Base-by-base conservation (phyloP, 2,888 invertebrate species). In the Stenodema calcarata region DNA sequence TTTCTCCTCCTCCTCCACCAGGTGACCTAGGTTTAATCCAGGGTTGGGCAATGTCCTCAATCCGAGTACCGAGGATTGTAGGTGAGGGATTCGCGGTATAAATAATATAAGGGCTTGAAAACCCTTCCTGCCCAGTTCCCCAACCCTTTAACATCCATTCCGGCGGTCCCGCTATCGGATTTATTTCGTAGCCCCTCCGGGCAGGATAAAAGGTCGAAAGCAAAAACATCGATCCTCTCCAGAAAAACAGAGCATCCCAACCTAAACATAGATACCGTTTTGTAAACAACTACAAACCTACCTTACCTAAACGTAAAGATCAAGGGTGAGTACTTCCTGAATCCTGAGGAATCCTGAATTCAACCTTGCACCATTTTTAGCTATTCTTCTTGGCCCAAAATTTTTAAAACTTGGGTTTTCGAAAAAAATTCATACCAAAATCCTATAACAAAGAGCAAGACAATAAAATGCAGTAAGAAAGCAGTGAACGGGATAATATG, bases 11-110 rank as follows among this genome's bases (percentile, higher is more conserved):
- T 7, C 23, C 62, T 4, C 23, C 7, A 23, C 6, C 12, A 62
- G 62, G 62, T 62, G 62, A 62, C 62, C 62, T 23, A 23, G 62
- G 62, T 54, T 54, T 54, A 54, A 54, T 54, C 54, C 54, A 18
- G 54, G n/a, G 54, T 23, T 12, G 62, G 62, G 62, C 18, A 62
- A 23, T 23, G 62, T 62, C 62, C 62, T 23, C 23, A 18, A 23
- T 35, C 4, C 2, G 35, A 35, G 35, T 35, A 62, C 27, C 62
- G 62, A 7, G 62, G 62, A 62, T 23, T 62, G 62, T 23, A 62
- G 62, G 62, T 62, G 62, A 62, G 62, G 62, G 62, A 62, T 62
- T 62, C 62, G 62, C 62, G 62, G 62, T 62, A 62, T 62, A 62
- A 62, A 62, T 62, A 62, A 62, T 62, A 62, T 62, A 62, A 62